Conservation (phyloP, 2,888 invertebrate species). For the Trachelus troglodyta region DNA sequence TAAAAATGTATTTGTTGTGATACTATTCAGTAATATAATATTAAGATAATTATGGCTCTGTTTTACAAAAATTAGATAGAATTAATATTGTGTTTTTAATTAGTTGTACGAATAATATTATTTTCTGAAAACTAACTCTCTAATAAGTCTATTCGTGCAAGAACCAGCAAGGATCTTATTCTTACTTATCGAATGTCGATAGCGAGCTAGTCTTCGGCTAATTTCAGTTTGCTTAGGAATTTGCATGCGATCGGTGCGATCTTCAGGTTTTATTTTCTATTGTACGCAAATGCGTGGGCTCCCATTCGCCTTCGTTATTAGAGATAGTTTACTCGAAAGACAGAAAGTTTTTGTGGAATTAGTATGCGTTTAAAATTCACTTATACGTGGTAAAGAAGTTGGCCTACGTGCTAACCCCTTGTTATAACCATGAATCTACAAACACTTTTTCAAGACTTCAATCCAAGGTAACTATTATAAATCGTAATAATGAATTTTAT, state of each 20-base stretch:
- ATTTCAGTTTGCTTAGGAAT: constrained; percentile 41
- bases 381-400: constrained; percentile 36
- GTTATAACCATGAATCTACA: constrained; percentile 81
- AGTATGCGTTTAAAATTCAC: constrained; percentile 20
- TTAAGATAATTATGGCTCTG: not conserved
- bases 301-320: constrained; percentile 24
- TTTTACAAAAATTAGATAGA: not conserved
- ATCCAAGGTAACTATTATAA: constrained; percentile 79
- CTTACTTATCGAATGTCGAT: constrained; percentile 22
- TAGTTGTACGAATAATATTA: not conserved
- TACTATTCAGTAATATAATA: not conserved
- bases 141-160: too few relatives aligned
- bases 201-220: constrained; percentile 21
- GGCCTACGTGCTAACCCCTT: constrained; percentile 39
- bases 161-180: too few relatives aligned
- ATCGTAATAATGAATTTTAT: not conserved
- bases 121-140: not conserved
- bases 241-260: constrained; percentile 28
- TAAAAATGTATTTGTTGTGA: not conserved
- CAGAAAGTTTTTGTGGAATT: constrained; percentile 18
- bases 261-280: constrained; percentile 28
- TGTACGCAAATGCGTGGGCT: constrained; percentile 30
- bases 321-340: not conserved
- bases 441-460: constrained; percentile 90
- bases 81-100: not conserved